Conservation (phyloP, 2,113 vertebrate genomes). For the Serilophus lunatus region DNA sequence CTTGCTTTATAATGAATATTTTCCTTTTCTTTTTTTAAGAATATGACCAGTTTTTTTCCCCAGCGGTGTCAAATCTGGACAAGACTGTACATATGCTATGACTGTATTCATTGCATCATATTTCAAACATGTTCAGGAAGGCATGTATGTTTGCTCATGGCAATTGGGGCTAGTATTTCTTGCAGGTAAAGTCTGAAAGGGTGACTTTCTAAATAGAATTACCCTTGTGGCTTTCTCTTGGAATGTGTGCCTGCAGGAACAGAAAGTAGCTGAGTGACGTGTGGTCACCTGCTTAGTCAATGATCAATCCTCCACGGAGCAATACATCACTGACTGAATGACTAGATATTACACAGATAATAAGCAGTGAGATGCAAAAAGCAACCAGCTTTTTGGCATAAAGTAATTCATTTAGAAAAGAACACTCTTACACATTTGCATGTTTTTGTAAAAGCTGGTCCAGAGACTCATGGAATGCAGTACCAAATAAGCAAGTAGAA, state of each 20-base stretch:
- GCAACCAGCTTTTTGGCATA: neutral
- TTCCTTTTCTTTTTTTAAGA: neutral
- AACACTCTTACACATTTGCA: neutral
- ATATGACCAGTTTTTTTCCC: neutral
- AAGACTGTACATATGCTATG: neutral
- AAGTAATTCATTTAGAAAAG: neutral
- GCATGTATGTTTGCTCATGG: neutral
- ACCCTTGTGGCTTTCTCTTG: neutral
- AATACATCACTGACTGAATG: neutral
- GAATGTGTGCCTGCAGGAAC: constrained; percentile 1
- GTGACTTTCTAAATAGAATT: neutral
- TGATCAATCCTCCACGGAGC: neutral
- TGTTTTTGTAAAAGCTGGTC: neutral
- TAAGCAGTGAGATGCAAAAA: neutral
- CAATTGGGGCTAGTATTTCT: neutral
- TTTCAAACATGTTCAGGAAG: neutral
- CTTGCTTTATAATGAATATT: neutral
- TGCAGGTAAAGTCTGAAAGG: neutral
- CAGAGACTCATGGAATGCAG: neutral
- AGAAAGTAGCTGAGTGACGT: neutral
- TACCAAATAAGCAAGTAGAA: neutral
- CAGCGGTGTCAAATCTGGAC: neutral
- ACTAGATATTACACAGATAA: neutral
- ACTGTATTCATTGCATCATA: neutral
- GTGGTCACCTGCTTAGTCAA: neutral